Evolutionary conservation across 2,113 vertebrate genomes (phyloP).

Genomic region (Oreochromis niloticus): DNA sequence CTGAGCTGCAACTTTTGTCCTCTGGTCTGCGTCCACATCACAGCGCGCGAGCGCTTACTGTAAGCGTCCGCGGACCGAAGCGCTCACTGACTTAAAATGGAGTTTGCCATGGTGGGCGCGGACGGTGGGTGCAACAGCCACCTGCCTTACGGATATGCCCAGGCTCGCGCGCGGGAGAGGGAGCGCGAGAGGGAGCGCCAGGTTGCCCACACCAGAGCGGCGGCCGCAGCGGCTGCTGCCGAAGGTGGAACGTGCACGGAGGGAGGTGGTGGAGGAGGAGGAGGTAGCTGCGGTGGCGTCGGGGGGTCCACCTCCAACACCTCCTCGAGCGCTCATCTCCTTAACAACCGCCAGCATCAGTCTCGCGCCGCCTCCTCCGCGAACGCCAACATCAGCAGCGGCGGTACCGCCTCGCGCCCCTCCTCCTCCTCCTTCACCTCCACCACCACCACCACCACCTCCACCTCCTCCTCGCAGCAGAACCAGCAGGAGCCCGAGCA

Average conservation of each 20-base stretch:
- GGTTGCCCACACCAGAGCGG: slow-evolving; percentile 71
- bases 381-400: slow-evolving; percentile 67
- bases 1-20: slow-evolving; percentile 46
- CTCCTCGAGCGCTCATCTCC: slow-evolving; percentile 60
- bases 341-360: slow-evolving; percentile 82
- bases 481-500: slow-evolving; percentile 65
- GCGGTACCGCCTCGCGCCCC: slow-evolving; percentile 69
- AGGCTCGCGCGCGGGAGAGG: slow-evolving; percentile 80
- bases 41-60: slow-evolving; percentile 8
- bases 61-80: slow-evolving; percentile 10
- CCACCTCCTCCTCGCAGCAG: slow-evolving; percentile 50
- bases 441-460: background rate
- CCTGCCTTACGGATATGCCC: slow-evolving; percentile 91
- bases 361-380: slow-evolving; percentile 76
- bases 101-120: slow-evolving; percentile 97
- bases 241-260: slow-evolving; percentile 64
- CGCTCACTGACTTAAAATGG: slow-evolving; percentile 75
- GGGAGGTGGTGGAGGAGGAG: slow-evolving; percentile 54
- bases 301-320: slow-evolving; percentile 26
- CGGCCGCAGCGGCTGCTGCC: slow-evolving; percentile 60
- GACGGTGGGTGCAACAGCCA: slow-evolving; percentile 94
- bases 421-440: slow-evolving; percentile 65
- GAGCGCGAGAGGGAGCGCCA: slow-evolving; percentile 81
- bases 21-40: slow-evolving; percentile 29
- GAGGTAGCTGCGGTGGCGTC: background rate